Conservation (phyloP, 2,797 vertebrate genomes). For the Dipus sagitta region DNA sequence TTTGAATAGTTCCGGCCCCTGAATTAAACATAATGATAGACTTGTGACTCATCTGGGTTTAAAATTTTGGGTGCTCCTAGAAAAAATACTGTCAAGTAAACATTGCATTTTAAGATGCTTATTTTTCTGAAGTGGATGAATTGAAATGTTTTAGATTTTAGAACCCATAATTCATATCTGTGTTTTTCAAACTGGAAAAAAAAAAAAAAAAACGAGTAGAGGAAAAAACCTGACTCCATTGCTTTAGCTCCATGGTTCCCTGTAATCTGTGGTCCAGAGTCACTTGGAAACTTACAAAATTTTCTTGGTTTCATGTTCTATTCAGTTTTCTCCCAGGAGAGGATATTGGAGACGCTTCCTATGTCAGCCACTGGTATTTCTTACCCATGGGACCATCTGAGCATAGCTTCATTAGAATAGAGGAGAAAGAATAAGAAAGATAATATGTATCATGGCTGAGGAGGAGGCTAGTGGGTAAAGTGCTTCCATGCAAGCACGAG, state of each 20-base stretch:
- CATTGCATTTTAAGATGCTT: conserved; percentile 76
- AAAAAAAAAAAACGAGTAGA: conserved; percentile 44
- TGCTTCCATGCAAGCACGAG: too few relatives aligned
- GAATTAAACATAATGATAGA: conserved; percentile 78
- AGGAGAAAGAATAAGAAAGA: neutral
- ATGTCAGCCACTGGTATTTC: neutral
- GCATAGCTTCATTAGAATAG: neutral
- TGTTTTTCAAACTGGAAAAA: conserved; percentile 70
- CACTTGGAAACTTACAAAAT: conserved; percentile 76
- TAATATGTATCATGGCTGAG: neutral
- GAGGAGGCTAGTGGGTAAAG: too few relatives aligned
- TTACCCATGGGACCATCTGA: neutral
- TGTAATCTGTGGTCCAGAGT: conserved; percentile 55
- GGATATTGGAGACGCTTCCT: neutral
- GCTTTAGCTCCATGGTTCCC: conserved; percentile 42
- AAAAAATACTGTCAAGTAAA: conserved; percentile 68
- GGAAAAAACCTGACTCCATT: conserved; percentile 41
- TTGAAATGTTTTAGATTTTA: conserved; percentile 36
- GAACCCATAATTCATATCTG: conserved; percentile 64
- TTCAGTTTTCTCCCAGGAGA: conserved; percentile 53
- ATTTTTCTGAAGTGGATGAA: conserved; percentile 71
- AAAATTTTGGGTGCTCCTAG: conserved; percentile 61
- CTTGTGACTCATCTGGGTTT: conserved; percentile 76
- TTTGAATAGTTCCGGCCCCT: conserved; percentile 49
- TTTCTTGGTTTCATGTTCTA: conserved; percentile 24